phyloP scores from a whole-genome alignment of 2,797 vertebrate genomes.

The Chaunax sp. region DNA sequence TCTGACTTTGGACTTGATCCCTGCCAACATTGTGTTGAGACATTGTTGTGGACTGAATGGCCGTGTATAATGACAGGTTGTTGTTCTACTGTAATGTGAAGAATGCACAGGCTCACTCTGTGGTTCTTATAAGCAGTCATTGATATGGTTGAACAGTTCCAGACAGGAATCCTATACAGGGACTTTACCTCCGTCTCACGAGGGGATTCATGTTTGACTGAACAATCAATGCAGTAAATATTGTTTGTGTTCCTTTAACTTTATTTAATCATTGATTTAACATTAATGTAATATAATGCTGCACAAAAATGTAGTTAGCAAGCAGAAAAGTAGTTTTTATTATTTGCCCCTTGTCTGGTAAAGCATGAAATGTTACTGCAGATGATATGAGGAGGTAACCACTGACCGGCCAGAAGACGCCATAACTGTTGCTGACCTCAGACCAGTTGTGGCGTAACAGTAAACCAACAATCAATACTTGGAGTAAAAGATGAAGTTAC shows the following conservation, averaged over 20 bases:
- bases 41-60: slow-evolving; percentile 31
- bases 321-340: too few relatives aligned
- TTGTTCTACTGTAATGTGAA: slow-evolving; percentile 22
- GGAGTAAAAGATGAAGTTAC: too few relatives aligned
- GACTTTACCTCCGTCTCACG: slow-evolving; percentile 7
- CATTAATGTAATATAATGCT: background rate
- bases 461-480: too few relatives aligned
- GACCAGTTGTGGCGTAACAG: too few relatives aligned
- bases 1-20: slow-evolving; percentile 5
- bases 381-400: too few relatives aligned
- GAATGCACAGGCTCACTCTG: slow-evolving; percentile 13
- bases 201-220: slow-evolving; percentile 18
- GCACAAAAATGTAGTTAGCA: too few relatives aligned
- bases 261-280: background rate
- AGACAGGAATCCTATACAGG: slow-evolving; percentile 12
- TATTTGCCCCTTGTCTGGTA: too few relatives aligned
- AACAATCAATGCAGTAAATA: slow-evolving; percentile 11
- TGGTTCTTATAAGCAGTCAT: slow-evolving; percentile 7
- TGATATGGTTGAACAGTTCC: background rate
- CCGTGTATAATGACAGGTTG: slow-evolving; percentile 25
- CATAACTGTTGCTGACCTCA: too few relatives aligned
- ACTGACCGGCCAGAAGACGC: too few relatives aligned
- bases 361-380: too few relatives aligned
- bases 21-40: slow-evolving; percentile 6
- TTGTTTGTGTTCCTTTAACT: background rate